Base-by-base conservation (phyloP, 1,140 invertebrate species). In the Hypothenemus hampei region DNA sequence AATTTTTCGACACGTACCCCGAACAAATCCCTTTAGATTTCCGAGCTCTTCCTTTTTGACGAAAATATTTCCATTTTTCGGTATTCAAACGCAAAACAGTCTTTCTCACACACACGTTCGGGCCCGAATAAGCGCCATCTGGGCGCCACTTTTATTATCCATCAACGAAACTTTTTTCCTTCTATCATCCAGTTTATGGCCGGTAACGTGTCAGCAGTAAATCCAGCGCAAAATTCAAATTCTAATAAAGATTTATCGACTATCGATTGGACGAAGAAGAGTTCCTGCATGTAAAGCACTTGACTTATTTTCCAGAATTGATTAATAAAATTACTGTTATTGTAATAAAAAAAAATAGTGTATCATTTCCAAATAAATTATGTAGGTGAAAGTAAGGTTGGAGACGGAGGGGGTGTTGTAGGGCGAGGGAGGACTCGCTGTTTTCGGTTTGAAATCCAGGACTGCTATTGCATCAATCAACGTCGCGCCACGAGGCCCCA, bases 141-240 rank as follows among this genome's bases (percentile, higher is more conserved):
- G 41, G 22, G 41, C 41, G n/a, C 26, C 4, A 22, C 46, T 8
- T 49, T 49, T 49, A 49, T 49, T 49, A 49, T 22, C 24, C 44
- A 13, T 13, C 7, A 4, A 29, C 10, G 24, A 18, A 33, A n/a
- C 24, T 49, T 37, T 29, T 49, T 37, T 4, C 31, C 8, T 8
- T n/a, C 35, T 7, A 16, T 37, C 21, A 37, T 49, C 31, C 35
- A 21, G 21, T 49, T 49, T 49, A 49, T 49, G 46, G 24, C 33
- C 35, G 31, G 31, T 23, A 37, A 49, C 33, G 26, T 49, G 46
- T 49, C 46, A 49, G 46, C 46, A 49, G 46, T 49, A 49, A 49
- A 49, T 49, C 33, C 35, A 21, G 29, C 31, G 39, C 23, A 22
- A 49, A 37, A 31, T 10, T 7, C 15, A 41, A 41, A 6, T 44